These are phyloP conservation scores for Acromyrmex echinatior DNA, from an alignment of 1,140 invertebrate species.

Conservation along the genomic window DNA sequence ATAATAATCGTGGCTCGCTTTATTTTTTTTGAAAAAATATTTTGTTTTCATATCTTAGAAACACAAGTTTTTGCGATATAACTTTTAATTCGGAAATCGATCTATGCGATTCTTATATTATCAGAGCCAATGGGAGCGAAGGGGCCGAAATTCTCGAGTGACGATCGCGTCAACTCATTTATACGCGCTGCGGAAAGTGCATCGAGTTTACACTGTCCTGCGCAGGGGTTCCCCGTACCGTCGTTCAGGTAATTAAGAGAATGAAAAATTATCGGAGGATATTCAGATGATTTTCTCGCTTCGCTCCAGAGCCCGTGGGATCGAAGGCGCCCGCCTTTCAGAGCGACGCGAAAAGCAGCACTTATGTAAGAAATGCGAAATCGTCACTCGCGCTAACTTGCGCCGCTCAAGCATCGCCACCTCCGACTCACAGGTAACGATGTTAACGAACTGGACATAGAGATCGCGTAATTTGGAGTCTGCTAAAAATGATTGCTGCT, in stretches of 20 bases:
- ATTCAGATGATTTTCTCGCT: conserved; percentile 65
- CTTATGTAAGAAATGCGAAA: conserved; percentile 85
- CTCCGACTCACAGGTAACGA: conserved; percentile 86
- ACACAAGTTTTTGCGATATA: neutral
- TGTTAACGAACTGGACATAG: conserved; percentile 8
- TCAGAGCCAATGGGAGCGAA: conserved; percentile 90
- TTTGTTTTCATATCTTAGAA: neutral
- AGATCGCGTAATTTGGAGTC: neutral
- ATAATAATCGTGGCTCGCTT: neutral
- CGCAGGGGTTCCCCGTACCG: conserved; percentile 90
- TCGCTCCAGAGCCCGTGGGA: conserved; percentile 89
- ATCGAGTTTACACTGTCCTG: conserved; percentile 89
- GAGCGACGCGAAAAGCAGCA: conserved; percentile 89
- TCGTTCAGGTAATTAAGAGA: conserved; percentile 87
- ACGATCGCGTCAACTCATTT: conserved; percentile 86
- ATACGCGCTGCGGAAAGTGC: conserved; percentile 86
- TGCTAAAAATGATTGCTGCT: neutral
- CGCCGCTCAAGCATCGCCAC: conserved; percentile 88
- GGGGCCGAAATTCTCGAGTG: conserved; percentile 88
- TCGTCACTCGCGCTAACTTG: conserved; percentile 86
- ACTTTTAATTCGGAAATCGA: neutral
- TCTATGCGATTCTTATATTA: conserved; percentile 54
- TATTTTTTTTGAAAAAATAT: neutral
- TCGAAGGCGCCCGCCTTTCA: conserved; percentile 90
- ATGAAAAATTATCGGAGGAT: neutral